Conservation (phyloP, 2,888 invertebrate species). For the Falcaria lacertinaria region DNA sequence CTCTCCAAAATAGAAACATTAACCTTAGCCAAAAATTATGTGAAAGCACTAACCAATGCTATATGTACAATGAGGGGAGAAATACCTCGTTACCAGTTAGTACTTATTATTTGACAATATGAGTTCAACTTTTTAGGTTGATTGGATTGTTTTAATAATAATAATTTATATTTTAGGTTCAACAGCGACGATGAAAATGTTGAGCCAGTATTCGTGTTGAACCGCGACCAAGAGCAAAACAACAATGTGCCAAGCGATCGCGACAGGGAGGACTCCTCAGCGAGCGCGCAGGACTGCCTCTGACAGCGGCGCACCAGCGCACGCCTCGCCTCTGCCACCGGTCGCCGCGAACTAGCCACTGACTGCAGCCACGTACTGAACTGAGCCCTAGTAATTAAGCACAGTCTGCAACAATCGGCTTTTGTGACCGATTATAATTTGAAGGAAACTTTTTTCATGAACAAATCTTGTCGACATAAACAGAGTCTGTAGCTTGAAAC, state of each 20-base stretch:
- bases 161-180: slow-evolving; percentile 38
- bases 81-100: slow-evolving; percentile 67
- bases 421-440: too few species aligned
- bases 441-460: too few species aligned
- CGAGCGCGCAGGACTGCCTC: slow-evolving; percentile 29
- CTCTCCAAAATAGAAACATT: slow-evolving; percentile 93
- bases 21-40: slow-evolving; percentile 93
- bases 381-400: not conserved
- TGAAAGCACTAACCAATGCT: slow-evolving; percentile 92
- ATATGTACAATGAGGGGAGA: slow-evolving; percentile 90
- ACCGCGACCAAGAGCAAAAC: slow-evolving; percentile 54
- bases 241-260: slow-evolving; percentile 48
- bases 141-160: not conserved
- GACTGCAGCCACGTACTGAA: not conserved
- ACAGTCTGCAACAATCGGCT: too few species aligned
- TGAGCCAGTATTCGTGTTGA: slow-evolving; percentile 58
- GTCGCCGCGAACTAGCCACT: slow-evolving; percentile 1
- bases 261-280: slow-evolving; percentile 31
- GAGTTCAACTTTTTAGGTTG: slow-evolving; percentile 1
- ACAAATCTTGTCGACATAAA: too few species aligned
- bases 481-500: too few species aligned
- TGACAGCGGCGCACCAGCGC: slow-evolving; percentile 34
- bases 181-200: slow-evolving; percentile 60
- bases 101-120: slow-evolving; percentile 12
- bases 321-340: slow-evolving; percentile 15